Percentiles rank a stretch among this genome's conserved stretches.
These are phyloP conservation scores for Menidia beryllina DNA, from an alignment of 2,113 vertebrate genomes.

Conservation along the genomic window DNA sequence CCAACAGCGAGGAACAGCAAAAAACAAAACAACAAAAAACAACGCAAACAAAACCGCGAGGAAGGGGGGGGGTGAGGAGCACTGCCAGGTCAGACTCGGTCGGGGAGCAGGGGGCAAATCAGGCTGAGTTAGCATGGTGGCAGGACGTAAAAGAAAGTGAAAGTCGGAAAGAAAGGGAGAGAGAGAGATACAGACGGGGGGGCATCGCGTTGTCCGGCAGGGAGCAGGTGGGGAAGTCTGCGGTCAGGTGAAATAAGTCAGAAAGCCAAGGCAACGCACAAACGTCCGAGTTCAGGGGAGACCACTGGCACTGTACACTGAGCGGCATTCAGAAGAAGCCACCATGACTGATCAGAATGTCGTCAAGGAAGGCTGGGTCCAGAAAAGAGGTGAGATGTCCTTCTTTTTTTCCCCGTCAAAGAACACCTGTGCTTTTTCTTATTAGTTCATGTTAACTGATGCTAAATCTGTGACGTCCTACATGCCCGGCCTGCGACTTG, in stretches of 20 bases:
- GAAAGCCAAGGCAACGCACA: slow-evolving; percentile 46
- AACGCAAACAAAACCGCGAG: too few species aligned
- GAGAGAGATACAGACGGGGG: background rate
- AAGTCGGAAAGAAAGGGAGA: slow-evolving; percentile 11
- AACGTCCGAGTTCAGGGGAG: slow-evolving; percentile 45
- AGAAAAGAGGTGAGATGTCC: slow-evolving; percentile 77
- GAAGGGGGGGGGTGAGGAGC: slow-evolving; percentile 27
- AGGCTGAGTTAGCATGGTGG: slow-evolving; percentile 27
- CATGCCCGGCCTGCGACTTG: too few species aligned
- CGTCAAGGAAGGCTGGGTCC: slow-evolving; percentile 85
- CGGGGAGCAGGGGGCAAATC: slow-evolving; percentile 16
- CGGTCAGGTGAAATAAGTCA: slow-evolving; percentile 37
- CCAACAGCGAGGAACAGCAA: slow-evolving; percentile 21
- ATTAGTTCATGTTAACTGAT: too few species aligned
- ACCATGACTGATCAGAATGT: slow-evolving; percentile 85
- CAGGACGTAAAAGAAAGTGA: slow-evolving; percentile 50
- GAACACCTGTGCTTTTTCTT: background rate
- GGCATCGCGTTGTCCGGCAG: background rate
- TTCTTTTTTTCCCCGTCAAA: background rate
- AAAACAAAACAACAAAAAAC: slow-evolving; percentile 25
- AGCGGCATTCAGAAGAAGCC: slow-evolving; percentile 69
- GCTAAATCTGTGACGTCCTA: too few species aligned
- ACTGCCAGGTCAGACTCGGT: background rate
- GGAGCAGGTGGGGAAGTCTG: background rate
- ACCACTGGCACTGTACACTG: slow-evolving; percentile 52